phyloP scores from a whole-genome alignment of 1,140 invertebrate species.

The Diploscapter pachys region DNA sequence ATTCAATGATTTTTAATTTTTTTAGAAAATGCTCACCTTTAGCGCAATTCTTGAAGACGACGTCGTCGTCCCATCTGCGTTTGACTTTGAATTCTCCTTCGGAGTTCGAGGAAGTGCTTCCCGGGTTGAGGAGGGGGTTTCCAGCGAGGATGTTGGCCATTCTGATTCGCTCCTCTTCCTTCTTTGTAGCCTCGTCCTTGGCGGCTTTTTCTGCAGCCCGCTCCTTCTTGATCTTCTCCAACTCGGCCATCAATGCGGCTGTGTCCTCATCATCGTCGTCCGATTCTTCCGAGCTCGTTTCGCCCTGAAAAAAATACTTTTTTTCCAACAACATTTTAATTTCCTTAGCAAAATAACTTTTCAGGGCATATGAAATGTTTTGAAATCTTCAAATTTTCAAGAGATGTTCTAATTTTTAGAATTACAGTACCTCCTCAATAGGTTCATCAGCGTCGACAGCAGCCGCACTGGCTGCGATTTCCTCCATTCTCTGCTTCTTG shows the following conservation, averaged over 20 bases:
- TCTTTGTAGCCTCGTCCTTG: slow-evolving; percentile 67
- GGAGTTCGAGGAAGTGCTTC: slow-evolving; percentile 38
- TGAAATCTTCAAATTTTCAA: too few relatives aligned
- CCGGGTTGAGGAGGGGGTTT: slow-evolving; percentile 86
- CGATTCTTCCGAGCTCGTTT: slow-evolving; percentile 36
- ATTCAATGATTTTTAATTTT: too few relatives aligned
- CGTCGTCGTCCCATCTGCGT: slow-evolving; percentile 96
- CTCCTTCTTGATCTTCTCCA: slow-evolving; percentile 94
- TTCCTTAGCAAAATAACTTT: too few relatives aligned
- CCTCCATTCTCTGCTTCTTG: slow-evolving; percentile 24
- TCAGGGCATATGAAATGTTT: too few relatives aligned
- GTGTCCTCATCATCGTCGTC: slow-evolving; percentile 80
- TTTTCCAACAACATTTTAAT: neutral
- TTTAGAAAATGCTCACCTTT: slow-evolving; percentile 62
- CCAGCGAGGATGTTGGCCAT: slow-evolving; percentile 97
- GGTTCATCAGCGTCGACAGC: slow-evolving; percentile 77
- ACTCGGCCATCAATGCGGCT: slow-evolving; percentile 84
- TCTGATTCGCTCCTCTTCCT: slow-evolving; percentile 60
- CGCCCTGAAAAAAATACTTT: neutral
- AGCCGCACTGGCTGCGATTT: slow-evolving; percentile 68
- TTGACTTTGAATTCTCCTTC: slow-evolving; percentile 81
- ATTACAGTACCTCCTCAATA: slow-evolving; percentile 44
- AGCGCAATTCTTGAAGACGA: slow-evolving; percentile 99
- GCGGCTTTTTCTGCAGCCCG: slow-evolving; percentile 81
- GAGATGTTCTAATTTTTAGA: slow-evolving; percentile 64